Conservation (phyloP, 2,113 vertebrate genomes). For the Albula goreensis region DNA sequence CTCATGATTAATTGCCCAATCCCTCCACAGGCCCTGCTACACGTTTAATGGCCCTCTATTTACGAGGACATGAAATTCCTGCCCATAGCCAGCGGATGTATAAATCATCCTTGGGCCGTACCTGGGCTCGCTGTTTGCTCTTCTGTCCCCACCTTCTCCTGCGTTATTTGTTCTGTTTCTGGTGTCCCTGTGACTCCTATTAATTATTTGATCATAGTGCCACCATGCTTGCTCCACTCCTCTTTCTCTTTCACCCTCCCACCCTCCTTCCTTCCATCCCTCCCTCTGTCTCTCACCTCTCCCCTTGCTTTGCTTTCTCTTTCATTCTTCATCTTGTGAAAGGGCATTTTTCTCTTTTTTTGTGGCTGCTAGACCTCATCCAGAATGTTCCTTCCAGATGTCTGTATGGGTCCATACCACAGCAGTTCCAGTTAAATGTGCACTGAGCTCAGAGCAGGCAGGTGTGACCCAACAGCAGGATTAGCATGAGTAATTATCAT, state of each 20-base stretch:
- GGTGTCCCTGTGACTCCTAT: neutral
- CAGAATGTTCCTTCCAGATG: neutral
- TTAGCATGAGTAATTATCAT: neutral
- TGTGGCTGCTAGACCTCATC: neutral
- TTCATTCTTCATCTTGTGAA: neutral
- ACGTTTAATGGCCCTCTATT: slow-evolving; percentile 50
- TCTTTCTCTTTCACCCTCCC: slow-evolving; percentile 3
- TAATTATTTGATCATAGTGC: slow-evolving; percentile 9
- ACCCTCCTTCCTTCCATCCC: neutral
- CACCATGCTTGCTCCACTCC: neutral
- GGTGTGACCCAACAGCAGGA: neutral
- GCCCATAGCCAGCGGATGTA: slow-evolving; percentile 37
- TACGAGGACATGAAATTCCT: slow-evolving; percentile 42
- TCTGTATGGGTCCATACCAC: neutral
- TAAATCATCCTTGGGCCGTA: slow-evolving; percentile 45
- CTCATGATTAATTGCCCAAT: slow-evolving; percentile 48
- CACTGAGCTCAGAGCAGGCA: neutral
- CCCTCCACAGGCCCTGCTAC: slow-evolving; percentile 29
- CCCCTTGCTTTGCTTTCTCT: neutral
- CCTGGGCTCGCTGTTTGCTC: slow-evolving; percentile 41
- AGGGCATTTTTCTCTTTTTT: too few relatives aligned
- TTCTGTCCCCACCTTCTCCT: slow-evolving; percentile 31
- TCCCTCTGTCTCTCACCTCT: neutral
- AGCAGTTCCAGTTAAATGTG: neutral
- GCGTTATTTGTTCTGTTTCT: neutral